phyloP scores from a whole-genome alignment of 2,113 vertebrate genomes.

The Pogona vitticeps region DNA sequence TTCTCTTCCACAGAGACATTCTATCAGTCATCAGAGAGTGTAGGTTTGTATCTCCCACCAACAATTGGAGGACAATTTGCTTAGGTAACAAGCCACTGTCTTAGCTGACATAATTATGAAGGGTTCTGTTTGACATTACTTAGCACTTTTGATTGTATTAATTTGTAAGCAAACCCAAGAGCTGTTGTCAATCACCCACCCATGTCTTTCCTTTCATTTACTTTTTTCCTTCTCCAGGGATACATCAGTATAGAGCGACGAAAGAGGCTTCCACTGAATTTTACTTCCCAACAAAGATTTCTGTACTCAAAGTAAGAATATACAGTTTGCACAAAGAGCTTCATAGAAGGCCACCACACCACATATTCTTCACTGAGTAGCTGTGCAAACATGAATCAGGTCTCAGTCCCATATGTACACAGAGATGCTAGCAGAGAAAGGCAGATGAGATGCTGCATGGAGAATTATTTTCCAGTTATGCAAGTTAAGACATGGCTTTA shows the following conservation, averaged over 20 bases:
- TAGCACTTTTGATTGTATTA: not conserved
- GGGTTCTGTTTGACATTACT: not conserved
- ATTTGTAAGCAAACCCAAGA: not conserved
- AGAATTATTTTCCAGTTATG: not conserved
- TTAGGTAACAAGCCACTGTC: not conserved
- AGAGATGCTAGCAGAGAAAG: not conserved
- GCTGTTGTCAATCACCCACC: not conserved
- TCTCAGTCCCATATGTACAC: not conserved
- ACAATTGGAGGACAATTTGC: not conserved
- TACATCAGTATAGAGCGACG: not conserved
- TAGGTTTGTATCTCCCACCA: not conserved
- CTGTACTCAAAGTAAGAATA: not conserved
- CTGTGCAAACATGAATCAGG: not conserved
- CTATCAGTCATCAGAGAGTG: not conserved
- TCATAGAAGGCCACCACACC: not conserved
- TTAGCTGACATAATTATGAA: not conserved
- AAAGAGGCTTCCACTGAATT: not conserved
- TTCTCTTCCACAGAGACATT: not conserved
- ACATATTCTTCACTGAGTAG: not conserved
- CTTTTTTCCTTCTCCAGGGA: not conserved
- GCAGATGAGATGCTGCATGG: not conserved
- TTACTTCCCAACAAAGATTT: not conserved
- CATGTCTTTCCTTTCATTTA: not conserved
- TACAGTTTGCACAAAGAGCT: not conserved
- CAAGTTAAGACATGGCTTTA: not conserved